Conservation (phyloP, 2,888 invertebrate species). For the Merodon equestris region DNA sequence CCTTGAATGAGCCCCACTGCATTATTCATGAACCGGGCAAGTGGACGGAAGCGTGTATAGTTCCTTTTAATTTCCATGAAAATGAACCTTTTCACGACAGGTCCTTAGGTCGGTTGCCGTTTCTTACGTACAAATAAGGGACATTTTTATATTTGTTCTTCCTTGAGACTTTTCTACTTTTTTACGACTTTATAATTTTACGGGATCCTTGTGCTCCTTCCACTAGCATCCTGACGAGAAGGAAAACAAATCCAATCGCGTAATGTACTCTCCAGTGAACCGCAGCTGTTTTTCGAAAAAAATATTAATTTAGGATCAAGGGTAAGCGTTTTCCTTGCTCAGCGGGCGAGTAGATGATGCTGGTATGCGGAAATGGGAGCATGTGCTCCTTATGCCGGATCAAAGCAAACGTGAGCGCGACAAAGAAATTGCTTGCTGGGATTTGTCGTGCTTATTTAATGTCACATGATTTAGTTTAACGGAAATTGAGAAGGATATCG, state of each 20-base stretch:
- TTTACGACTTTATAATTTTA: constrained; percentile 66
- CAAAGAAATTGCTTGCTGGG: constrained; percentile 37
- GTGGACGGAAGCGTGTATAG: constrained; percentile 28
- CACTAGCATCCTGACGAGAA: background rate
- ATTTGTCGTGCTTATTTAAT: constrained; percentile 69
- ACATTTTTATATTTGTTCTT: constrained; percentile 49
- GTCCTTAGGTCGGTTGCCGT: too few species aligned
- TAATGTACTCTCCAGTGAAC: constrained; percentile 54
- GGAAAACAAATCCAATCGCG: constrained; percentile 52
- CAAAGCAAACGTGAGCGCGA: constrained; percentile 18
- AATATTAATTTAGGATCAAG: constrained; percentile 69
- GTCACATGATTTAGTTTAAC: constrained; percentile 69
- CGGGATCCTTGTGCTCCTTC: constrained; percentile 26
- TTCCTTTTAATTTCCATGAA: constrained; percentile 61
- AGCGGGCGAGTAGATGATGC: too few species aligned
- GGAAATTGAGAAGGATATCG: constrained; percentile 66
- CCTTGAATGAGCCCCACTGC: constrained; percentile 34
- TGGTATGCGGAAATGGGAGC: too few species aligned
- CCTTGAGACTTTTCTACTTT: constrained; percentile 14
- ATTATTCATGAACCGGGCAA: constrained; percentile 60
- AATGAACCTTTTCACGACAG: constrained; percentile 67
- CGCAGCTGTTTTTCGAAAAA: constrained; percentile 68
- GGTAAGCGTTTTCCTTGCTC: constrained; percentile 64
- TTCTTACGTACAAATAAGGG: constrained; percentile 10
- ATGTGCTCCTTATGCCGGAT: too few species aligned